Percentiles rank a stretch among this genome's conserved stretches.
Conservation (phyloP, 2,797 vertebrate species). For the Arremon aurantiirostris region DNA sequence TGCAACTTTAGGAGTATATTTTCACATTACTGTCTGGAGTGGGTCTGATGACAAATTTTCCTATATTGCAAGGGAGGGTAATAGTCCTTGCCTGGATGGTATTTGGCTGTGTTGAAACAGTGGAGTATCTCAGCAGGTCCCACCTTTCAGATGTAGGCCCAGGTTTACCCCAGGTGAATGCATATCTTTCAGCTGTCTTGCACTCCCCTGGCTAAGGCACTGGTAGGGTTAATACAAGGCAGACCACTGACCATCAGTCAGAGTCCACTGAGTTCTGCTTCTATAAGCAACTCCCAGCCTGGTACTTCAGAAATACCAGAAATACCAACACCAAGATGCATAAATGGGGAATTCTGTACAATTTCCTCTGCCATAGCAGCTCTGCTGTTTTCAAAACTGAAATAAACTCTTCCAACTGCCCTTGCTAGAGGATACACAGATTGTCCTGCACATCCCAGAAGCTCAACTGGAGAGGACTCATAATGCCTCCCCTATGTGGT, state of each 20-base stretch:
- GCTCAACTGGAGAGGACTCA: neutral
- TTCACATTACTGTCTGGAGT: neutral
- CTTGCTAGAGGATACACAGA: neutral
- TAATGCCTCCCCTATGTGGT: neutral
- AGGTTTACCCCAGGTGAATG: neutral
- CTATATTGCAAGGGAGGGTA: neutral
- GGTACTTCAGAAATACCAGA: neutral
- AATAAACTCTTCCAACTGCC: neutral
- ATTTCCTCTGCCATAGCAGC: neutral
- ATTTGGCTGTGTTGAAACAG: neutral
- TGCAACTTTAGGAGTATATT: neutral
- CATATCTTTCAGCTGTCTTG: neutral
- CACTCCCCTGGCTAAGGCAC: neutral
- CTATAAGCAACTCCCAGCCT: neutral
- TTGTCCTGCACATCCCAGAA: neutral
- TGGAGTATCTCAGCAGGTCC: neutral
- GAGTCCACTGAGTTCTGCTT: neutral
- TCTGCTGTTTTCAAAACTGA: neutral
- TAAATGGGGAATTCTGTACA: neutral
- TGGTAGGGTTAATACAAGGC: neutral
- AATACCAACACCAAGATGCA: neutral
- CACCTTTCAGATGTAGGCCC: neutral
- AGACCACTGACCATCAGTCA: neutral
- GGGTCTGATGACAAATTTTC: neutral
- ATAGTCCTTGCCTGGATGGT: neutral